A percentile compares a stretch with the other conserved stretches of the same genome.
phyloP scores from a whole-genome alignment of 2,113 vertebrate species.

The Notiomystis cincta region DNA sequence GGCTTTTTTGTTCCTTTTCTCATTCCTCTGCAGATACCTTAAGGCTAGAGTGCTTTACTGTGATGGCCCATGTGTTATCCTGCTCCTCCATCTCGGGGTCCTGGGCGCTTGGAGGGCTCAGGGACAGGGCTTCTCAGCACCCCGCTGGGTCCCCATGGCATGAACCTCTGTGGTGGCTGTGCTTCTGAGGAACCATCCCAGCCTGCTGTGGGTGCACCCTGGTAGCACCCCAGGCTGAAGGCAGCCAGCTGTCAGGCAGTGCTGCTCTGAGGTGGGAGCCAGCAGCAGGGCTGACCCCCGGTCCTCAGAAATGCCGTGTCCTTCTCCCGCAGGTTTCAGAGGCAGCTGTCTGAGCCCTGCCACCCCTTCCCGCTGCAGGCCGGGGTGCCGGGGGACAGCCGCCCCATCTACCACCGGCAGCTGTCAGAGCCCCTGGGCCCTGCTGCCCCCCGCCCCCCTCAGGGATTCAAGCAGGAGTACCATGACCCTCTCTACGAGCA shows the following conservation, averaged over 20 bases:
- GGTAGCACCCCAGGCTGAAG: not conserved
- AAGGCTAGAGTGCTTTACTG: too few relatives aligned
- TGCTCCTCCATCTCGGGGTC: accelerated
- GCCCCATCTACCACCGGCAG: constrained; percentile 89
- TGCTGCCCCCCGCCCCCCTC: constrained; percentile 73
- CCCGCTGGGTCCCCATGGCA: accelerated
- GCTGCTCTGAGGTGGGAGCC: accelerated
- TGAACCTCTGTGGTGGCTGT: accelerated
- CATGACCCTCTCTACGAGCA: constrained; percentile 90
- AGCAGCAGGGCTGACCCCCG: accelerated
- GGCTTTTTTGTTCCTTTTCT: not conserved
- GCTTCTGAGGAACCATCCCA: not conserved
- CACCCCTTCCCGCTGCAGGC: constrained; percentile 81
- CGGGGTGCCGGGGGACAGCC: constrained; percentile 76
- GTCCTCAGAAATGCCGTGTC: accelerated
- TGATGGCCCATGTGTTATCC: accelerated
- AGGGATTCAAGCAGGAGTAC: constrained; percentile 94
- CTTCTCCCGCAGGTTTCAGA: constrained; percentile 82
- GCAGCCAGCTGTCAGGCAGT: accelerated
- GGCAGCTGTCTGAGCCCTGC: constrained; percentile 92
- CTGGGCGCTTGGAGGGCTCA: accelerated
- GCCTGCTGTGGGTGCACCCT: not conserved
- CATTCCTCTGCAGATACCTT: not conserved
- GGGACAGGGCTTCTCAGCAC: not conserved
- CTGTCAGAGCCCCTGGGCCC: constrained; percentile 90